These are phyloP conservation scores for Xestoiulus laeticollis DNA, from an alignment of 2,888 invertebrate species.

Conservation along the genomic window DNA sequence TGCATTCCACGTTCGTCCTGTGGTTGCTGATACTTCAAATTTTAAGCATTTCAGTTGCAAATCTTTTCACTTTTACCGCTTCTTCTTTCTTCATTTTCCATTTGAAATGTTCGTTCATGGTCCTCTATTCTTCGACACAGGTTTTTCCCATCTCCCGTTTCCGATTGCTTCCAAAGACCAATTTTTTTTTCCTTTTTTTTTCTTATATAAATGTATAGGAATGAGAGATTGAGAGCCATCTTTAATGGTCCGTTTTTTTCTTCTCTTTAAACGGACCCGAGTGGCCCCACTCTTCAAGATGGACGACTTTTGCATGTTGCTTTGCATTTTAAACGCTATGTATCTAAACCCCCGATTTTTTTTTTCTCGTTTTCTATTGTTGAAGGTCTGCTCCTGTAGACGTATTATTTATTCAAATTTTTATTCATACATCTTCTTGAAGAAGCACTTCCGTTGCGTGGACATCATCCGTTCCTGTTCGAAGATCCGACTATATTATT, in stretches of 20 bases:
- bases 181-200: not conserved
- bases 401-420: conserved; percentile 26
- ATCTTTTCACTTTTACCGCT: not conserved
- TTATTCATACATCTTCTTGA: conserved; percentile 19
- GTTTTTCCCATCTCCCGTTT: not conserved
- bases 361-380: not conserved
- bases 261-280: conserved; percentile 21
- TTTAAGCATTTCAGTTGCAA: conserved; percentile 1
- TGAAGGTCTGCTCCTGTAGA: not conserved
- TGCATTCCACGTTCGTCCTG: not conserved
- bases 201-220: not conserved
- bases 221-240: conserved; percentile 12
- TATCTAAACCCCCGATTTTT: not conserved
- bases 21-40: conserved; percentile 1
- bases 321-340: not conserved
- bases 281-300: conserved; percentile 19
- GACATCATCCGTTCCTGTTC: conserved; percentile 26
- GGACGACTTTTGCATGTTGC: conserved; percentile 26
- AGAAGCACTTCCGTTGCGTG: conserved; percentile 1
- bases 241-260: not conserved
- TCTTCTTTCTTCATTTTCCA: not conserved
- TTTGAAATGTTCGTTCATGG: not conserved
- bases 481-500: conserved; percentile 3
- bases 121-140: not conserved
- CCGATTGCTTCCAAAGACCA: conserved; percentile 24